Conservation (phyloP, 2,113 vertebrate genomes). For the Chaenogobius annularis region DNA sequence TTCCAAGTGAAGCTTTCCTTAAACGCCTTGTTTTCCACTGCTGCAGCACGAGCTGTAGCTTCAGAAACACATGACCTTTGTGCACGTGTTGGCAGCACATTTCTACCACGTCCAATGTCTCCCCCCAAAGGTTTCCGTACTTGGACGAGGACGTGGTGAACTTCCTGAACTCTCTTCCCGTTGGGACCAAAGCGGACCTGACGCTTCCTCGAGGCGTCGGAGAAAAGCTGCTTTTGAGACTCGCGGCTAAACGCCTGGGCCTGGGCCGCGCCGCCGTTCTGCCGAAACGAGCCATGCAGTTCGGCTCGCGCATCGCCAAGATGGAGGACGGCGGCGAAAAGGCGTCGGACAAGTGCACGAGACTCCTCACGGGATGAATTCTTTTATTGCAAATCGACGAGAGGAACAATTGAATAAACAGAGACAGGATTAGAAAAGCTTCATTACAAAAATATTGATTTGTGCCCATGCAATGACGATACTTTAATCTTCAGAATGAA, state of each 20-base stretch:
- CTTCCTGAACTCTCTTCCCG: conserved; percentile 84
- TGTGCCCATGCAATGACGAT: background rate
- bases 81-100: background rate
- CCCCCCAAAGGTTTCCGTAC: conserved; percentile 86
- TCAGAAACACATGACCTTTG: too few relatives aligned
- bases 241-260: conserved; percentile 81
- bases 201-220: conserved; percentile 87
- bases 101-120: background rate
- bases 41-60: too few relatives aligned
- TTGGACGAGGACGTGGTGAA: conserved; percentile 93
- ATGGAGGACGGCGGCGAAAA: conserved; percentile 86
- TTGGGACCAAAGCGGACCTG: conserved; percentile 87
- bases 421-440: conserved; percentile 1
- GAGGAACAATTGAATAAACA: background rate
- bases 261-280: conserved; percentile 78
- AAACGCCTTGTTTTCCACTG: too few relatives aligned
- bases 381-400: background rate
- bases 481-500: too few relatives aligned
- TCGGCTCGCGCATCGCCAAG: conserved; percentile 94
- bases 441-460: background rate
- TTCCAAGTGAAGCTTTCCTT: too few relatives aligned
- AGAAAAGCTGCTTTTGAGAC: conserved; percentile 90
- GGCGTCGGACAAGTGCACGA: conserved; percentile 85
- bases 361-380: conserved; percentile 73
- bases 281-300: conserved; percentile 95